Evolutionary conservation across 2,113 vertebrate genomes (phyloP), one percentile per base, ranked within the genome.

Genomic region (Phainopepla nitens): DNA sequence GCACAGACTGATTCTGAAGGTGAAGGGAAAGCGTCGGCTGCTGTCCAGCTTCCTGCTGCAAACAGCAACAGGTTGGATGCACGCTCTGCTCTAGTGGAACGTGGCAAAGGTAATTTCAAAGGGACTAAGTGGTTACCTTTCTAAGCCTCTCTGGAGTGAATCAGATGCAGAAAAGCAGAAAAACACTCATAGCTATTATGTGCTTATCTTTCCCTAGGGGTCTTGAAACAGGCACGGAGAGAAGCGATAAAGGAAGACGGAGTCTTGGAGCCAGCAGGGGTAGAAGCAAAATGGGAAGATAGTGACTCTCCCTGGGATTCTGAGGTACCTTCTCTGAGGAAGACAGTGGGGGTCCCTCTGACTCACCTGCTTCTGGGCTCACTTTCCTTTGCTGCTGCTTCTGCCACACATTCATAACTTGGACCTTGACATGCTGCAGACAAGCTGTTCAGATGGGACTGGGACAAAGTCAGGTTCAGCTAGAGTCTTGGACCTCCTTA

Each of bases 11-110:
- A 51, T 33, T 39, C 36, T 22, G 6, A 68, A 66, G 9, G 4
- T 39, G 10, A 28, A 51, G 9, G 23, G 23, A 13, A n/a, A 17
- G 18, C 9, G 10, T 12, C 1, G 0, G 25, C 35, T 16, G 2
- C 17, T 29, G 6, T 23, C 25, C 13, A 10, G 15, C 27, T 28
- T 33, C 22, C 31, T 28, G 31, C 11, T 65, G 76, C 31, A 33
- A 14, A 12, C 5, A 8, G 4, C 14, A 57, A 25, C 7, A 22
- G 6, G 15, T 29, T 19, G 35, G 11, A 15, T 15, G 50, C 0
- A 1, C 0, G 0, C 36, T 35, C 31, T 66, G 42, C 25, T 57
- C 21, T 5, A 36, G 15, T 20, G 31, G 18, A 50, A 9, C 0
- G 0, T 0, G 0, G 27, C 24, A 68, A 61, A 75, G 70, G 54